phyloP scores from a whole-genome alignment of 1,140 invertebrate genomes.

The Magallana angulata region DNA sequence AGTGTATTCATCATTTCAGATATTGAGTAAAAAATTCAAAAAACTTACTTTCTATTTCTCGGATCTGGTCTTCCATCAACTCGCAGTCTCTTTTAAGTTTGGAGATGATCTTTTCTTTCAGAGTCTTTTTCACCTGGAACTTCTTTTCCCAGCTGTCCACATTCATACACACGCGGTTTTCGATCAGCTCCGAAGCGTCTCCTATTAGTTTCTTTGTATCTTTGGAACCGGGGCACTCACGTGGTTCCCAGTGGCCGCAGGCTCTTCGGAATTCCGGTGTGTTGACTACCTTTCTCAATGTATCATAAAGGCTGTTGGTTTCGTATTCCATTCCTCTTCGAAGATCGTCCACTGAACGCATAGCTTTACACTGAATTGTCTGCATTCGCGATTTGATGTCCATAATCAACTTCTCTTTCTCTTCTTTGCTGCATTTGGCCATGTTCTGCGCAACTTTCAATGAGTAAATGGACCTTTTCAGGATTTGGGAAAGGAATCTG shows the following conservation, averaged over 20 bases:
- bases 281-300: conserved; percentile 13
- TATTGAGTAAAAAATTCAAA: too few species aligned
- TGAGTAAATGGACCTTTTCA: conserved; percentile 65
- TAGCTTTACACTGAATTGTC: conserved; percentile 59
- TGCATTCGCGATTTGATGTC: conserved; percentile 57
- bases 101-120: conserved; percentile 67
- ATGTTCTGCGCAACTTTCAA: conserved; percentile 63
- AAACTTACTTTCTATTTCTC: conserved; percentile 66
- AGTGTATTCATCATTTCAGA: neutral
- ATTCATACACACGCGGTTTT: conserved; percentile 55
- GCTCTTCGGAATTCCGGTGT: conserved; percentile 19
- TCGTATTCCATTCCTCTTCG: conserved; percentile 54
- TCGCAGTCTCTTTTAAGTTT: conserved; percentile 68
- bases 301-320: conserved; percentile 37
- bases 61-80: conserved; percentile 70
- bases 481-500: conserved; percentile 63
- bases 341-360: conserved; percentile 59
- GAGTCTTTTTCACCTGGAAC: conserved; percentile 57
- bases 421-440: conserved; percentile 52
- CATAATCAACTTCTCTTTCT: conserved; percentile 55
- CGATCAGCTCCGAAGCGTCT: conserved; percentile 61
- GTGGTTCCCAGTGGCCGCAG: conserved; percentile 28
- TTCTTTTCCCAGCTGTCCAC: conserved; percentile 70
- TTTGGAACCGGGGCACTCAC: conserved; percentile 51
- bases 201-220: conserved; percentile 56